Evolutionary conservation across 2,113 vertebrate species (phyloP), one percentile per base, ranked within the genome.

Genomic region (Nyctibius bracteatus): DNA sequence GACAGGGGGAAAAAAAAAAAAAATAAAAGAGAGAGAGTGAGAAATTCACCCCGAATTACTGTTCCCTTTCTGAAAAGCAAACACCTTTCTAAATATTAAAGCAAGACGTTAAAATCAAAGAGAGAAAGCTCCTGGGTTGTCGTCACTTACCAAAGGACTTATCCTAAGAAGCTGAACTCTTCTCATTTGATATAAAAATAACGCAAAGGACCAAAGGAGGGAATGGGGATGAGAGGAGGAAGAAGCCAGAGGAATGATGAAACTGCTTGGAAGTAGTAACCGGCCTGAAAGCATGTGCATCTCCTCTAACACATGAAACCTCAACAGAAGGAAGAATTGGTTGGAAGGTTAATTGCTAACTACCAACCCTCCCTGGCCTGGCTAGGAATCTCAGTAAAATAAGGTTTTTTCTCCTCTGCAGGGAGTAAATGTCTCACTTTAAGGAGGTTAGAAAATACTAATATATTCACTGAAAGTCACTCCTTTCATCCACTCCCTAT

Each of bases 231-330:
- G 4, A 46, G 47, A 83, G 43, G 11, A 65, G 54, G 8, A 61
- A 55, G n/a, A 62, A 70, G 14, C 3, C 52, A 62, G 16, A 77
- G 12, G 44, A 41, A 73, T 5, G 22, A 58, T 9, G 18, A 83
- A 81, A 74, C 5, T 47, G 31, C 25, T 24, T 4, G 5, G 71
- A 94, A 86, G 17, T 30, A 51, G 10, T 35, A 55, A 59, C 35
- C 8, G 19, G 51, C 22, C 10, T 21, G 77, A 58, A 83, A 57
- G 62, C 17, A 23, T 0, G 1, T 9, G 4, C 2, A 0, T 7
- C 13, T 65, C 33, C 2, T 67, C 17, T 47, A 87, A 90, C 23
- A 52, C 21, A 31, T 8, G 57, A 71, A 55, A 20, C 10, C 4
- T 4, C 30, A 62, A 46, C 5, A 75, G 62, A 80, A 66, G 18